Evolutionary conservation across 2,113 vertebrate species (phyloP), one percentile per base, ranked within the genome.

Genomic region (Chaenocephalus aceratus): DNA sequence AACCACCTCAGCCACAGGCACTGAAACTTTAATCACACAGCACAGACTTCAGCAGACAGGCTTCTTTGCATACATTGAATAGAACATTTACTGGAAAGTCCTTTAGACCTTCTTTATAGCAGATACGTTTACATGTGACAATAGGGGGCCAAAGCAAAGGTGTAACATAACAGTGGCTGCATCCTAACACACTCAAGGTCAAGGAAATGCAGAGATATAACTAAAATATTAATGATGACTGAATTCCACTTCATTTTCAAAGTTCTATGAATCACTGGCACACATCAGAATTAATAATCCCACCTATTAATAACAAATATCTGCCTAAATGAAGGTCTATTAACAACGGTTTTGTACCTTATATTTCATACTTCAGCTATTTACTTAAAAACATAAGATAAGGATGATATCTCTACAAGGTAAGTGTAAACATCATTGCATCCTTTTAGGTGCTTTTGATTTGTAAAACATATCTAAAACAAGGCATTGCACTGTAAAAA

Each of bases 1-100:
- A 64, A 95, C 72, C 63, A 95, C 84, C 79, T 95, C 94, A 0
- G 93, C 83, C 36, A 96, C 88, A 5, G 91, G 93, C 48, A 95
- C 93, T 87, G 92, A 93, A 93, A 92, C 95, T 95, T 68, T 13
- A 77, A 74, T 45, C 12, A 85, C 1, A 72, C 56, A 86, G 23
- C 4, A 1, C 16, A 80, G 66, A 72, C 23, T 0, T 52, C 30
- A 79, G 2, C 34, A 3, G 18, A 78, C 2, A 16, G 10, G 9
- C 30, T 36, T 41, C 44, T 54, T 52, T 66, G 23, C 48, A 62
- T 61, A 21, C 46, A 53, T 9, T 49, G 3, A 13, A 80, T 0
- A 45, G 2, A 26, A 18, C 48, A 0, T 48, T 45, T 49, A 54
- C 59, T 64, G 6, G 11, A 18, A 18, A 26, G 12, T 13, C 13